Percentiles rank a stretch among this genome's conserved stretches.
phyloP scores from a whole-genome alignment of 2,888 invertebrate species.

The Helicoverpa assulta region DNA sequence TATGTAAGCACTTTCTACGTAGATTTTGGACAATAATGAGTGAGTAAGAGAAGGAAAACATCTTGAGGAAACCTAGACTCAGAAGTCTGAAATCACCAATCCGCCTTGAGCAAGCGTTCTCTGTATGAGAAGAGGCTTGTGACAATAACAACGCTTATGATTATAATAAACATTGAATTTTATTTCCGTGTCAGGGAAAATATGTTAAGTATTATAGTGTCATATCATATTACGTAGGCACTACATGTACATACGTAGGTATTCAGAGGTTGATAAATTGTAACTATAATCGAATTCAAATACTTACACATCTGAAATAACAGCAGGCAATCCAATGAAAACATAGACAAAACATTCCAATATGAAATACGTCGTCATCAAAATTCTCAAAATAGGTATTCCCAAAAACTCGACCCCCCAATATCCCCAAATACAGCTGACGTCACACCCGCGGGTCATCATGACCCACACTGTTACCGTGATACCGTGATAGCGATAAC shows the following conservation, averaged over 20 bases:
- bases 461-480: conserved; percentile 10
- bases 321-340: no score
- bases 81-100: neutral
- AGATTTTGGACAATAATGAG: neutral
- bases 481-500: conserved; percentile 31
- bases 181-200: no score
- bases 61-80: neutral
- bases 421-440: conserved; percentile 10
- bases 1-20: neutral
- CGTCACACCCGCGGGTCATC: conserved; percentile 19
- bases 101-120: neutral
- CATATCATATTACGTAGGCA: no score
- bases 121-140: neutral
- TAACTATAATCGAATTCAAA: no score
- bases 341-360: no score
- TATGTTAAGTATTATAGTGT: no score
- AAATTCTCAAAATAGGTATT: no score
- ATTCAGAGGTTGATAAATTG: no score
- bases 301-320: no score
- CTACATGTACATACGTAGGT: no score
- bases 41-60: neutral
- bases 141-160: neutral
- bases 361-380: no score
- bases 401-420: neutral
- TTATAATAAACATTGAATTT: no score